Evolutionary conservation across 2,888 invertebrate genomes (phyloP).

Genomic region (Heteromyza rotundicornis): DNA sequence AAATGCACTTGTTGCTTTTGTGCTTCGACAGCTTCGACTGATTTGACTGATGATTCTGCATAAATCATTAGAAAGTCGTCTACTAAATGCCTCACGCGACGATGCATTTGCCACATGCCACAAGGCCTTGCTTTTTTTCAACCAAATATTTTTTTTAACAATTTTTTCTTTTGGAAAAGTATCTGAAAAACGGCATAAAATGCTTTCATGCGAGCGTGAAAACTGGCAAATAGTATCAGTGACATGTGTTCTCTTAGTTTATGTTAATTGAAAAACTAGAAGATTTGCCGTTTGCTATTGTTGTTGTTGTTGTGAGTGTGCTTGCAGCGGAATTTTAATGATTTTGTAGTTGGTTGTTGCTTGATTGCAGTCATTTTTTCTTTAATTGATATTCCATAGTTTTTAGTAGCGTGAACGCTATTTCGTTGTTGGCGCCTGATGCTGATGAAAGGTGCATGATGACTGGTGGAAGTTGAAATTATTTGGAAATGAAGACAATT

Average conservation of each 20-base stretch:
- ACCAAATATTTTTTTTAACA: not conserved
- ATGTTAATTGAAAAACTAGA: constrained; percentile 4
- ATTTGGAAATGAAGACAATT: not conserved
- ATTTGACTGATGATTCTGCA: not conserved
- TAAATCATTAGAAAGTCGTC: not conserved
- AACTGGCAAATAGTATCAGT: too few species aligned
- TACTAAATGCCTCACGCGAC: not conserved
- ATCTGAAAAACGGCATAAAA: too few species aligned
- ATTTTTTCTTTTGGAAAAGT: too few species aligned
- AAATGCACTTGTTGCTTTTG: not conserved
- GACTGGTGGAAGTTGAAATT: not conserved
- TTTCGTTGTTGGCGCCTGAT: not conserved
- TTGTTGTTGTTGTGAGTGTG: not conserved
- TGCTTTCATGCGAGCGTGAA: too few species aligned
- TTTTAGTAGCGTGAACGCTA: not conserved
- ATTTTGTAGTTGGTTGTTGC: not conserved
- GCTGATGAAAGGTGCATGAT: not conserved
- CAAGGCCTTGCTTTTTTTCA: not conserved
- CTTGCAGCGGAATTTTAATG: not conserved
- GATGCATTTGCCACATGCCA: not conserved
- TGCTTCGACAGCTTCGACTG: not conserved
- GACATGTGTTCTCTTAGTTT: constrained; percentile 2
- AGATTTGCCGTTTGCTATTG: not conserved
- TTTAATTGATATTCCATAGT: not conserved
- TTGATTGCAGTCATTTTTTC: not conserved